Base-by-base conservation (phyloP, 2,113 vertebrate species). In the Podarcis cretensis region DNA sequence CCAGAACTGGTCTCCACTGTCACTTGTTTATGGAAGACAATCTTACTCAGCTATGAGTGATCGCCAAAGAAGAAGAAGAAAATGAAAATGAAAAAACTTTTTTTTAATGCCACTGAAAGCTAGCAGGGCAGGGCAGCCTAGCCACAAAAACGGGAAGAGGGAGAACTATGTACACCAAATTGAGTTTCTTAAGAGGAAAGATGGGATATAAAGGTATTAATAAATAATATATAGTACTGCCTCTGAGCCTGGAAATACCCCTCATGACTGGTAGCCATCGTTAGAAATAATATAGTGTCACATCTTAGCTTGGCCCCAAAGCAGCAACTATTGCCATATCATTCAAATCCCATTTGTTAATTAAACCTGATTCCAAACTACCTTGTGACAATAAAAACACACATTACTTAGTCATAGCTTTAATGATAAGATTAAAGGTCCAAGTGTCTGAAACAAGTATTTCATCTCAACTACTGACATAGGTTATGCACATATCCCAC, bases 401-500 rank as follows among this genome's bases (percentile, higher is more conserved):
- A 69, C 30, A 6, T 2, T 1, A 27, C 2, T 6, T 32, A 37
- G 32, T 86, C 0, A 1, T 1, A 87, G 21, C 16, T 92, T 94
- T 94, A 93, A 91, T 91, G 89, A 89, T 6, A 77, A 87, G 35
- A 43, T 30, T 69, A 23, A 14, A 68, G 48, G 32, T 69, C 63
- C 25, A 21, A 9, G 27, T 35, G 1, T 59, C 82, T 84, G 85
- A 71, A 81, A 43, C 20, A 23, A 3, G 83, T 73, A 74, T 3
- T 43, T 77, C 71, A 68, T 12, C 71, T 18, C 0, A 35, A 82
- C n/a, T n/a, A 27, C 73, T 32, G 69, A 86, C 20, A 87, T 75
- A 73, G n/a, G 69, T 43, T 59, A 3, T 0, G 0, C 2, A 0
- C 0, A 35, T 75, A 21, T 5, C 37, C 83, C 20, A 0, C 0